Conservation (phyloP, 2,797 vertebrate genomes). For the Simalia tracyae region DNA sequence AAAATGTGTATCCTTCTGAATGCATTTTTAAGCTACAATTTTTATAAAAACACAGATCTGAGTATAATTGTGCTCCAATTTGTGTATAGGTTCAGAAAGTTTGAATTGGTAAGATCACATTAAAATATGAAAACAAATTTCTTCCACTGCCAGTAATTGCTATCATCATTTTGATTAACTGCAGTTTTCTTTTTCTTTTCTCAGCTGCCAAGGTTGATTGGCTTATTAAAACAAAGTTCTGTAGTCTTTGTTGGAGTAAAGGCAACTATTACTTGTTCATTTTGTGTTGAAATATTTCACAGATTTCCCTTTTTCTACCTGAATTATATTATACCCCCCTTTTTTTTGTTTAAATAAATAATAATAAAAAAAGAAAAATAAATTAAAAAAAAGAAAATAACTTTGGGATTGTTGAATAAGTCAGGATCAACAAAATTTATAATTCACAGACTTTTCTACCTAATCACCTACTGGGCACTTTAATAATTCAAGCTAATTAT, state of each 20-base stretch:
- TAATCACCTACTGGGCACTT: slow-evolving; percentile 70
- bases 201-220: neutral
- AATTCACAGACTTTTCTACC: slow-evolving; percentile 65
- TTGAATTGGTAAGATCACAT: neutral
- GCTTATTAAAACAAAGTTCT: slow-evolving; percentile 49
- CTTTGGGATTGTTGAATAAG: slow-evolving; percentile 66
- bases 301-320: slow-evolving; percentile 40
- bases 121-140: neutral
- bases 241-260: slow-evolving; percentile 16
- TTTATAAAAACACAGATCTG: neutral
- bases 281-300: slow-evolving; percentile 52
- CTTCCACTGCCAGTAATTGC: neutral
- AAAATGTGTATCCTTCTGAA: neutral
- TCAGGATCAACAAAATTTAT: slow-evolving; percentile 66
- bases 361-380: slow-evolving; percentile 12
- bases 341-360: slow-evolving; percentile 45
- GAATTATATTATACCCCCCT: neutral
- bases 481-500: slow-evolving; percentile 78
- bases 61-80: neutral
- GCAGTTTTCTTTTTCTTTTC: neutral
- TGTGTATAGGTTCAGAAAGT: neutral
- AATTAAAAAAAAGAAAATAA: slow-evolving; percentile 53
- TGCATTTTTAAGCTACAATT: neutral
- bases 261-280: slow-evolving; percentile 43
- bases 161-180: neutral